Evolutionary conservation across 2,888 invertebrate species (phyloP).

Genomic region (Anticlea derivata): DNA sequence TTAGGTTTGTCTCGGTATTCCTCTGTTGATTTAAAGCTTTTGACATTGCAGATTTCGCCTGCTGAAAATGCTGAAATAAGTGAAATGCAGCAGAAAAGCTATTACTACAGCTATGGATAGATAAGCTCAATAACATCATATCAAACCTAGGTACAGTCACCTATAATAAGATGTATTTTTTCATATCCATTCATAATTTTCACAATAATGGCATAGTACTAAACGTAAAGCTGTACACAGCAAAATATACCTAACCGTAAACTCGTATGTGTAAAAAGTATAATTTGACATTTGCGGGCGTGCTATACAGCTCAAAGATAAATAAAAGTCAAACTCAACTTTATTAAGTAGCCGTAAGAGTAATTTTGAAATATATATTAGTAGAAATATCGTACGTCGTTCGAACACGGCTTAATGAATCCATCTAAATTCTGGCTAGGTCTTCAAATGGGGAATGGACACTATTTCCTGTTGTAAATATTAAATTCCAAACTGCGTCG

Average conservation of each 20-base stretch:
- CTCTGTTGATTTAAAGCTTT: constrained; percentile 27
- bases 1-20: constrained; percentile 37
- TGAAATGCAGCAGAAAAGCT: constrained; percentile 8
- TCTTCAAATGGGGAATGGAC: neutral
- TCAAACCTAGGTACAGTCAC: neutral
- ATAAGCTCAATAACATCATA: neutral
- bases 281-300: too few relatives aligned
- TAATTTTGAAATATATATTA: too few relatives aligned
- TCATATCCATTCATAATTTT: too few relatives aligned
- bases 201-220: too few relatives aligned
- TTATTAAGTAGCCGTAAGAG: too few relatives aligned
- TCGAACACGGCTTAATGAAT: constrained; percentile 1
- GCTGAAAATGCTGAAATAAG: constrained; percentile 24
- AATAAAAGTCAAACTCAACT: too few relatives aligned
- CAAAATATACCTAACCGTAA: too few relatives aligned
- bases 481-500: neutral
- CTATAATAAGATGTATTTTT: too few relatives aligned
- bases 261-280: too few relatives aligned
- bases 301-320: too few relatives aligned
- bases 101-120: neutral
- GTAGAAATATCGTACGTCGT: too few relatives aligned
- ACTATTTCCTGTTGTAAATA: constrained; percentile 8
- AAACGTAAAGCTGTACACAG: too few relatives aligned
- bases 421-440: constrained; percentile 7
- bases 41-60: constrained; percentile 24